Percentiles rank a stretch among this genome's conserved stretches.
Conservation (phyloP, 2,113 vertebrate genomes). For the Rhegmatorhina hoffmannsi region DNA sequence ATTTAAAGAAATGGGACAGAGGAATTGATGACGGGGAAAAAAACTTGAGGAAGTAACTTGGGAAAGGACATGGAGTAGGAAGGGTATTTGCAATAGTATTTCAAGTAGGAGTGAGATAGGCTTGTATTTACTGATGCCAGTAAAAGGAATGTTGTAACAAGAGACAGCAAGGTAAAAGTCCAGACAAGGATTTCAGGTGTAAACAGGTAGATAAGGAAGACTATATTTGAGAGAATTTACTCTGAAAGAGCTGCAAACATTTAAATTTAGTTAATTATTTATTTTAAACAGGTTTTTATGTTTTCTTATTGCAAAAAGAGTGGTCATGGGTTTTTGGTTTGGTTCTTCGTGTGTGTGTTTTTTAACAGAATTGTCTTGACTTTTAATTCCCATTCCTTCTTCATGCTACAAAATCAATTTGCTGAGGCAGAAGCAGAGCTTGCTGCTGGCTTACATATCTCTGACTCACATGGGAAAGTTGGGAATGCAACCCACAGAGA, state of each 20-base stretch:
- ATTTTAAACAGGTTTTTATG: not conserved
- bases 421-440: not conserved
- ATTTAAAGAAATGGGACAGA: not conserved
- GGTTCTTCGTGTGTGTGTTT: not conserved
- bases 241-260: not conserved
- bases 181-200: not conserved
- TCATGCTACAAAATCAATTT: not conserved
- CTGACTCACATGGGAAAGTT: not conserved
- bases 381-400: not conserved
- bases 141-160: not conserved
- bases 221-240: not conserved
- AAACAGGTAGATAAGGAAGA: not conserved
- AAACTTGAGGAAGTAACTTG: not conserved
- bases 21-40: not conserved
- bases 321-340: not conserved
- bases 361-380: not conserved
- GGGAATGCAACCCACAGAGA: not conserved
- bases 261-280: not conserved
- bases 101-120: not conserved
- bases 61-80: not conserved
- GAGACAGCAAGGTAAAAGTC: not conserved
- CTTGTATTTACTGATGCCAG: not conserved
- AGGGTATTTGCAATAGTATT: not conserved
- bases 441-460: not conserved
- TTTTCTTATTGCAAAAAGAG: accelerated